Evolutionary conservation across 2,797 vertebrate genomes (phyloP).

Genomic region (Falco cherrug): DNA sequence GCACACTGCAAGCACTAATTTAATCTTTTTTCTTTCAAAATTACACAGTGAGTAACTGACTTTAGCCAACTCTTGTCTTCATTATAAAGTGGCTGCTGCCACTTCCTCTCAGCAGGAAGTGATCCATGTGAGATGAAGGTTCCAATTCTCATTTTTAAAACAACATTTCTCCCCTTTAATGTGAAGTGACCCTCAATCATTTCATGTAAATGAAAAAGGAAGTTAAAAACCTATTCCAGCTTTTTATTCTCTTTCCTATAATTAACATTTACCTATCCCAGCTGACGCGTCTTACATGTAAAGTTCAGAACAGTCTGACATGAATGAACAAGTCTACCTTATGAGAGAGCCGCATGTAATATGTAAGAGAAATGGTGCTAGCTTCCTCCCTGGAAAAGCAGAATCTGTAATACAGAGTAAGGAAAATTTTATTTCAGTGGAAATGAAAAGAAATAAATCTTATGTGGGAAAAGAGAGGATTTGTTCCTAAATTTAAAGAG

Average conservation of each 20-base stretch:
- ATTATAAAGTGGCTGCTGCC: conserved; percentile 21
- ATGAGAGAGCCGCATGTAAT: not conserved
- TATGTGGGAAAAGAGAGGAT: not conserved
- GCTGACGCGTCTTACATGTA: not conserved
- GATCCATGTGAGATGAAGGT: conserved; percentile 10
- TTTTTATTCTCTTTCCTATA: conserved; percentile 29
- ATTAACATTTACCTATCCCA: conserved; percentile 52
- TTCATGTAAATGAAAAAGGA: conserved; percentile 1
- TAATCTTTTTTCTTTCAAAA: not conserved
- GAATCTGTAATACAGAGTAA: not conserved
- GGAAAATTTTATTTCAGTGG: conserved; percentile 34
- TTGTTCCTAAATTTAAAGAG: conserved; percentile 20
- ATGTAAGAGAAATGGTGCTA: not conserved
- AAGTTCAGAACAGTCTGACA: conserved; percentile 11
- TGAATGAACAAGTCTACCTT: conserved; percentile 4
- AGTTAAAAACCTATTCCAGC: conserved; percentile 9
- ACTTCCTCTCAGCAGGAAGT: conserved; percentile 26
- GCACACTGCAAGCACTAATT: not conserved
- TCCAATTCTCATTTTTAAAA: conserved; percentile 28
- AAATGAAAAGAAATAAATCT: conserved; percentile 47
- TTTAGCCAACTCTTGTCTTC: not conserved
- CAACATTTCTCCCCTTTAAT: conserved; percentile 30
- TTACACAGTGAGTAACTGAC: not conserved
- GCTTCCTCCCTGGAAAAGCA: conserved; percentile 28
- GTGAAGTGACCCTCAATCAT: conserved; percentile 30